Evolutionary conservation across 2,113 vertebrate genomes (phyloP), one percentile per base, ranked within the genome.

Genomic region (Oncorhynchus masou): DNA sequence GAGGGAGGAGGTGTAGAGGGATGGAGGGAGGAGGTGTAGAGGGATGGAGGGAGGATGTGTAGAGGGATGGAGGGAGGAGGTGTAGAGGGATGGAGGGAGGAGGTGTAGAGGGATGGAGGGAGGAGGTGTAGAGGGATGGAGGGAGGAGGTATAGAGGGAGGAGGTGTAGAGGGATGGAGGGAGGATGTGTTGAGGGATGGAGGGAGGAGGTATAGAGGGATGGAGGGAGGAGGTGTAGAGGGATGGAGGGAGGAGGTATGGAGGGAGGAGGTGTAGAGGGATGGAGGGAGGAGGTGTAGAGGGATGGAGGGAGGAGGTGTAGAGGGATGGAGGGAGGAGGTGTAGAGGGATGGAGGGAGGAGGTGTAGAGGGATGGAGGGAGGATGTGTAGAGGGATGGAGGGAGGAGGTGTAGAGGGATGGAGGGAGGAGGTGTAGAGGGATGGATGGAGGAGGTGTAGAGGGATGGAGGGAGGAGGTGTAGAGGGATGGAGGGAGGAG

Each of bases 31-130:
- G 1, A 25, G 8, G 34, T 5, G 6, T 59, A 54, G 77, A 54
- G 8, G 82, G 71, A 68, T 74, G 31, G n/a, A n/a, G n/a, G n/a
- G n/a, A n/a, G n/a, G n/a, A n/a, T n/a, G 39, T 39, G 8, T 39
- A 9, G 34, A 39, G 8, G 34, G 7, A 39, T 39, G 34, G 3
- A 27, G 27, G 2, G 2, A 27, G 27, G 2, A 27, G 27, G 27
- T 27, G 27, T 27, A 27, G 27, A 27, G 27, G 27, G 9, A 8
- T 6, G 6, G 77, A 54, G 8, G 82, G 71, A 68, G n/a, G n/a
- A n/a, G n/a, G n/a, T n/a, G n/a, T n/a, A n/a, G n/a, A n/a, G n/a
- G n/a, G n/a, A n/a, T 74, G 31, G 29, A 60, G 24, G 12, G 39
- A 16, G 62, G 13, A 79, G 34, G 34, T 39, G 34, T 39, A 39